phyloP scores from a whole-genome alignment of 2,888 invertebrate species.

The Cactoblastis cactorum region DNA sequence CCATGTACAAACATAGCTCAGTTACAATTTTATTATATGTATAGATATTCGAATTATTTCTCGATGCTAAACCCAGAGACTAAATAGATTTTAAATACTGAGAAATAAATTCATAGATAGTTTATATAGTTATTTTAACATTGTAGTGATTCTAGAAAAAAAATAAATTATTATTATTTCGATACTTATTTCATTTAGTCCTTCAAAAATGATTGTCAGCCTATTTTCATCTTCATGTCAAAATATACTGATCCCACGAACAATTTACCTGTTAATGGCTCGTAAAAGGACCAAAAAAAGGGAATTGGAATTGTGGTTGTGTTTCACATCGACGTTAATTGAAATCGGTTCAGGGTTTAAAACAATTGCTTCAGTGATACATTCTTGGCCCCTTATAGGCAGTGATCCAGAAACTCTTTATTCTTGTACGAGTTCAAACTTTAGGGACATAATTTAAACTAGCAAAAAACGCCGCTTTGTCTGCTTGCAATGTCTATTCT shows the following conservation, averaged over 20 bases:
- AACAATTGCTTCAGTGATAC: slow-evolving; percentile 31
- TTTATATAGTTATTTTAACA: too few species aligned
- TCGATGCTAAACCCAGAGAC: too few species aligned
- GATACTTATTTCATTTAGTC: not conserved
- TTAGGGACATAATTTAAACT: not conserved
- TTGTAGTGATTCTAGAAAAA: too few species aligned
- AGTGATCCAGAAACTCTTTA: not conserved
- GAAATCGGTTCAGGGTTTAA: slow-evolving; percentile 37
- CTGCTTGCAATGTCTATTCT: too few species aligned
- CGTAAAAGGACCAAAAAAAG: slow-evolving; percentile 29
- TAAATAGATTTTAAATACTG: too few species aligned
- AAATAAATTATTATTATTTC: too few species aligned
- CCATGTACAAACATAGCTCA: too few species aligned
- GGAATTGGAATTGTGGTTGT: slow-evolving; percentile 19
- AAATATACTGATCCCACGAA: slow-evolving; percentile 16
- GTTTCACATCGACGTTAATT: slow-evolving; percentile 50
- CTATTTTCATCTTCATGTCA: slow-evolving; percentile 10
- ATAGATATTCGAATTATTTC: too few species aligned
- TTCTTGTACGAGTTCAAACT: too few species aligned
- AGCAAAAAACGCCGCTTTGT: too few species aligned
- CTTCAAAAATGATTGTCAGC: not conserved
- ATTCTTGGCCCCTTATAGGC: not conserved
- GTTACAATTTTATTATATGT: too few species aligned
- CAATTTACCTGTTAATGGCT: slow-evolving; percentile 46
- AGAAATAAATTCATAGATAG: too few species aligned